phyloP scores from a whole-genome alignment of 2,113 vertebrate genomes.

The Narcine bancroftii region DNA sequence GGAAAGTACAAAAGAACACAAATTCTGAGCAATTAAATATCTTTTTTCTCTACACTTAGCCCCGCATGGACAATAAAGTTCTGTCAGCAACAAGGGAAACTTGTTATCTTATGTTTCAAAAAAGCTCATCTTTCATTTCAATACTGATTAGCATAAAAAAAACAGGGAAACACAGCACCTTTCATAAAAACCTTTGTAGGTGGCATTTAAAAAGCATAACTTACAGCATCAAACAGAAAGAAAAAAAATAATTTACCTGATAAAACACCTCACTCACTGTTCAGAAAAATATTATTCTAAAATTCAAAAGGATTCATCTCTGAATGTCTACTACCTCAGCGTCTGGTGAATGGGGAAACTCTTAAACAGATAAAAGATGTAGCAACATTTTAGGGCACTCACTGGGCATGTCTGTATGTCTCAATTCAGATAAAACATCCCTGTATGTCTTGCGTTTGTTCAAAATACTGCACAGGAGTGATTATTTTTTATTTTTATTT shows the following conservation, averaged over 20 bases:
- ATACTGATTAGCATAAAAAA: constrained; percentile 31
- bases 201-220: not conserved
- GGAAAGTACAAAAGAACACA: not conserved
- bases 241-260: constrained; percentile 14
- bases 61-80: not conserved
- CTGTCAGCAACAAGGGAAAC: not conserved
- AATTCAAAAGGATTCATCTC: not conserved
- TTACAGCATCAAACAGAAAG: constrained; percentile 25
- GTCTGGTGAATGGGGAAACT: not conserved
- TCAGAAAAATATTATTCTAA: constrained; percentile 20
- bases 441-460: not conserved
- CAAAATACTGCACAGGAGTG: not conserved
- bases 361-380: not conserved
- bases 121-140: constrained; percentile 18
- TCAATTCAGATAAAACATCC: not conserved
- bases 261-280: not conserved
- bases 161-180: not conserved
- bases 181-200: not conserved
- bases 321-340: not conserved
- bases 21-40: not conserved
- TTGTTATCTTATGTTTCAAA: not conserved
- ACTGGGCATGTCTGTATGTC: not conserved
- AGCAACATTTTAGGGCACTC: not conserved
- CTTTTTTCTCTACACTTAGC: not conserved
- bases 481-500: too few species aligned